These are phyloP conservation scores for Nezara viridula DNA, from an alignment of 2,888 invertebrate genomes.

Conservation along the genomic window DNA sequence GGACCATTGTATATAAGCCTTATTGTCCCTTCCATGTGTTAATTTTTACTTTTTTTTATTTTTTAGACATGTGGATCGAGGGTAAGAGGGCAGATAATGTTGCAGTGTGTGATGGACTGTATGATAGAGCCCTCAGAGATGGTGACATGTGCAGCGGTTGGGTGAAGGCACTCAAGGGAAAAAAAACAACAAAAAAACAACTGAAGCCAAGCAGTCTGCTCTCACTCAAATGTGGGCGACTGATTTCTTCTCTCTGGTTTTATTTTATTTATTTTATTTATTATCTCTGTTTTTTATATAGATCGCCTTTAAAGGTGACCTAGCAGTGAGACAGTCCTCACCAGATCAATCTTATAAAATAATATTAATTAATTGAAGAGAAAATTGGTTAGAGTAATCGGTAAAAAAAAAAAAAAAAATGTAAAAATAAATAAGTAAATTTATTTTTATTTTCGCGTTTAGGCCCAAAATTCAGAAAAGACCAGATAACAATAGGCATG, in stretches of 20 bases:
- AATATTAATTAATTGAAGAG: neutral
- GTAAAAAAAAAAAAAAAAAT: too few species aligned
- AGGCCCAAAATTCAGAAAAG: too few species aligned
- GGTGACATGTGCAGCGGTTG: neutral
- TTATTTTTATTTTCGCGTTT: too few species aligned
- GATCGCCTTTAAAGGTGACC: neutral
- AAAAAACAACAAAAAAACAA: neutral
- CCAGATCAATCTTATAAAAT: neutral
- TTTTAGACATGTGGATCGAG: neutral
- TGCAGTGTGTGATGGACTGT: neutral
- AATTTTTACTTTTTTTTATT: neutral
- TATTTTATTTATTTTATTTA: too few species aligned
- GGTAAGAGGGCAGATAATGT: neutral
- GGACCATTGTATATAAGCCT: too few species aligned
- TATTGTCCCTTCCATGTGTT: too few species aligned
- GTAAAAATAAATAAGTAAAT: too few species aligned
- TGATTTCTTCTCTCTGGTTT: neutral
- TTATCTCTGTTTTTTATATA: neutral
- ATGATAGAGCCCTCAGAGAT: neutral
- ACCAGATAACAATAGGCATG: too few species aligned
- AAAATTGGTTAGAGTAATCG: too few species aligned
- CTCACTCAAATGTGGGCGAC: constrained; percentile 25
- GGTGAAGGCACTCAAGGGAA: neutral
- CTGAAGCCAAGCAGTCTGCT: constrained; percentile 17
- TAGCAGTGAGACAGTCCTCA: neutral